These are phyloP conservation scores for Seira musarum DNA, from an alignment of 2,888 invertebrate species.

Conservation along the genomic window DNA sequence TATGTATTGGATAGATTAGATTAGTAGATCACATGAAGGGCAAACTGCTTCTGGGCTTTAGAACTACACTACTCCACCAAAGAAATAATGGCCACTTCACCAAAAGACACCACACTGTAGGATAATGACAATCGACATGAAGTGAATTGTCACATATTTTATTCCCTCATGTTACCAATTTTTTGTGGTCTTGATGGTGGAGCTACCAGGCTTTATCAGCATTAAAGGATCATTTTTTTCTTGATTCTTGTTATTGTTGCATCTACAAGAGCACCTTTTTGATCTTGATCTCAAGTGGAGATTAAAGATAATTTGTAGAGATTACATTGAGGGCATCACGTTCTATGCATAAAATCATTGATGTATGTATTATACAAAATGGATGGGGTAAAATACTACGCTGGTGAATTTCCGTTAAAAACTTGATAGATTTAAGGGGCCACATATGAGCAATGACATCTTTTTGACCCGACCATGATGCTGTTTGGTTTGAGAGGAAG, in stretches of 20 bases:
- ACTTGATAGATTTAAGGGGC: constrained; percentile 10
- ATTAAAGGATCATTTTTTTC: neutral
- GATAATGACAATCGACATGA: constrained; percentile 34
- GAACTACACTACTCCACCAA: constrained; percentile 24
- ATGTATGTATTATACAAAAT: neutral
- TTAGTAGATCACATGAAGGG: constrained; percentile 59
- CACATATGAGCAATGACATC: neutral
- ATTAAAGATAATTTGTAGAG: constrained; percentile 5
- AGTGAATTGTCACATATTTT: constrained; percentile 56
- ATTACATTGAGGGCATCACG: constrained; percentile 10
- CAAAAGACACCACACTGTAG: neutral
- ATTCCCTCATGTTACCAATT: neutral
- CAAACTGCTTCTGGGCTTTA: constrained; percentile 62
- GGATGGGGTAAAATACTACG: too few species aligned
- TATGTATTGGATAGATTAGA: constrained; percentile 17
- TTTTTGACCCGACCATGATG: neutral
- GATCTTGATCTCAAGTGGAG: constrained; percentile 6
- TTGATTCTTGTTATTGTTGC: neutral
- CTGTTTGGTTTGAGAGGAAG: neutral
- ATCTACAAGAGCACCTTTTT: neutral
- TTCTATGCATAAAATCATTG: constrained; percentile 2
- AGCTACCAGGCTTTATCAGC: neutral
- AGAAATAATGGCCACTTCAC: neutral
- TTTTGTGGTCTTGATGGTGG: neutral
- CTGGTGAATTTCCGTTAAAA: constrained; percentile 5